Evolutionary conservation across 2,888 invertebrate species (phyloP).

Genomic region (Oxytorus armatus): DNA sequence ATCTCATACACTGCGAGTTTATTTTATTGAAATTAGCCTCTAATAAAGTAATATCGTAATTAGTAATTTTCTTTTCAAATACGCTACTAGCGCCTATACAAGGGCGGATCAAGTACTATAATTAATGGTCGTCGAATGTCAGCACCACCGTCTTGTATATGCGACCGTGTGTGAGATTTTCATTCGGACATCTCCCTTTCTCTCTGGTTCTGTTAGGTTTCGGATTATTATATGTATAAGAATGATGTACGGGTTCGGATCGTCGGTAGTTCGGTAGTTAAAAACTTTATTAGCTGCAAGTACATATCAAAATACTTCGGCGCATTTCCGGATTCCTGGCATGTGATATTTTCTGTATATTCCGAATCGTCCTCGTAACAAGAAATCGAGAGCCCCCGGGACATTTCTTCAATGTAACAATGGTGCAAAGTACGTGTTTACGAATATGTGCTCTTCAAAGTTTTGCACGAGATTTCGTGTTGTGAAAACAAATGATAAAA

Average conservation of each 20-base stretch:
- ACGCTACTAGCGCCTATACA: slow-evolving; percentile 21
- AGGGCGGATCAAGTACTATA: background rate
- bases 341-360: slow-evolving; percentile 13
- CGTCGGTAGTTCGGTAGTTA: slow-evolving; percentile 12
- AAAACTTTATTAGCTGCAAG: slow-evolving; percentile 13
- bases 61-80: too few species aligned
- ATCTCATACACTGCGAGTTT: too few species aligned
- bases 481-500: slow-evolving; percentile 25
- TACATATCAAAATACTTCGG: background rate
- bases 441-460: slow-evolving; percentile 2
- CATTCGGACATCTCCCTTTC: slow-evolving; percentile 25
- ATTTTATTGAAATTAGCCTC: too few species aligned
- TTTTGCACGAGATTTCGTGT: slow-evolving; percentile 7
- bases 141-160: too few species aligned
- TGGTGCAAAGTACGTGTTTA: slow-evolving; percentile 64
- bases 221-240: slow-evolving; percentile 24
- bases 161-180: slow-evolving; percentile 79
- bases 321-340: slow-evolving; percentile 17
- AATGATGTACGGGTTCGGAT: slow-evolving; percentile 30
- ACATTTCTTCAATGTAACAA: slow-evolving; percentile 40
- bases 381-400: background rate
- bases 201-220: too few species aligned
- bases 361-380: slow-evolving; percentile 11
- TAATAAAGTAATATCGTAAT: too few species aligned
- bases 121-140: slow-evolving; percentile 81